Evolutionary conservation across 2,888 invertebrate genomes (phyloP), one percentile per base, ranked within the genome.

Genomic region (Anagyrus pseudococci): DNA sequence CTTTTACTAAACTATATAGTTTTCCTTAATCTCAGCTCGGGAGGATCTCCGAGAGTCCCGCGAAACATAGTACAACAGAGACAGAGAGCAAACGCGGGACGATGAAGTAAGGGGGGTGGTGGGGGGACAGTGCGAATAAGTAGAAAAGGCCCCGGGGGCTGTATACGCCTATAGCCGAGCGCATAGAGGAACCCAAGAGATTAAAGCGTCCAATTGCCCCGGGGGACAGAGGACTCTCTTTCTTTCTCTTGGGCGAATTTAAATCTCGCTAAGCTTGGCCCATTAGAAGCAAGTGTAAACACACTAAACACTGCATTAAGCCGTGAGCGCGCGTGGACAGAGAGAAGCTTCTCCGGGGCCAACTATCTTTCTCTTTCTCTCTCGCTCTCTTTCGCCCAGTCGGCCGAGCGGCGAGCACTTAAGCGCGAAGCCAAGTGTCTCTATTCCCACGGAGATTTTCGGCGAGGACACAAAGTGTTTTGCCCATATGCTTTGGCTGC

Each of bases 221-320:
- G 58, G 57, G 64, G 68, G 59, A n/a, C n/a, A n/a, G n/a, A n/a
- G n/a, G n/a, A n/a, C n/a, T n/a, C 58, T 61, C 57, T 59, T 29
- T 19, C 26, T 53, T 53, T 59, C 60, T 70, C 66, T 70, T 71
- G 72, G 74, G 73, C 73, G 76, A 79, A 79, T 80, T 80, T 79
- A 79, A 80, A 80, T 80, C 80, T 79, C 76, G 71, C 79, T 78
- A 79, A 79, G 78, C 79, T 71, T 69, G 72, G 60, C 69, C 78
- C 79, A 80, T 80, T 80, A 80, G 79, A 75, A 77, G 74, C 67
- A 73, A 79, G 74, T 75, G 79, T 77, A 80, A 80, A 80, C 78
- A 80, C 73, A 80, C 73, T 73, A 76, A 79, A 77, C 77, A 77
- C 74, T 77, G 75, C 77, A 77, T 77, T 77, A 77, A 77, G 76